Evolutionary conservation across 2,113 vertebrate genomes (phyloP), one percentile per base, ranked within the genome.

Genomic region (Columba livia): DNA sequence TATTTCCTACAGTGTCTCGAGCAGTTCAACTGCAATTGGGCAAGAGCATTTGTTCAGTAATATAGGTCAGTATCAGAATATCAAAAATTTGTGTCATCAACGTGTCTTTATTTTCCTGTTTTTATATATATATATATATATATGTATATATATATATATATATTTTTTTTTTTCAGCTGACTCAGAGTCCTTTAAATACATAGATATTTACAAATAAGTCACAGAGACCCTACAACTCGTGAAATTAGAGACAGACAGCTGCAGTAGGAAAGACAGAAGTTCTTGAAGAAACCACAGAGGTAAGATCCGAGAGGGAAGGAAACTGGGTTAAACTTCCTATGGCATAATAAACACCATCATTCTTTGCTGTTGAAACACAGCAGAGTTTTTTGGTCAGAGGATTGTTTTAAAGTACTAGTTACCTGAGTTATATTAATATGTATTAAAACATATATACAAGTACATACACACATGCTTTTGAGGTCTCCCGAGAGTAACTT

Each of bases 251-350:
- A 14, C 5, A 74, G 53, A 66, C 71, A 44, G 3, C 8, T 70
- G 56, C 31, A 74, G 47, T 36, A 70, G 7, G 32, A 50, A 54
- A 61, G 10, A 56, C n/a, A 57, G 3, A 8, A 32, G n/a, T 15
- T 80, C n/a, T 42, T 0, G 0, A 28, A 70, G 26, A 65, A 40
- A 57, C 29, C 17, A 51, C 10, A 65, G 23, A 10, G 0, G 18
- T 54, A 72, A n/a, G 25, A 14, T 79, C 19, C 28, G 60, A 60
- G 25, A 62, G 2, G 15, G n/a, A 78, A 70, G 21, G 25, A 85
- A 58, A 51, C 34, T 54, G 14, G 3, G 8, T 79, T 81, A 34
- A 75, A 14, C 7, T 38, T 74, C 25, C 9, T 65, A 1, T 25
- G 13, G 8, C 24, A 15, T 21, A 24, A 53, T 1, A 69, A n/a